phyloP scores from a whole-genome alignment of 92 coral and sea anemone species.

The Virgularia gustaviana region DNA sequence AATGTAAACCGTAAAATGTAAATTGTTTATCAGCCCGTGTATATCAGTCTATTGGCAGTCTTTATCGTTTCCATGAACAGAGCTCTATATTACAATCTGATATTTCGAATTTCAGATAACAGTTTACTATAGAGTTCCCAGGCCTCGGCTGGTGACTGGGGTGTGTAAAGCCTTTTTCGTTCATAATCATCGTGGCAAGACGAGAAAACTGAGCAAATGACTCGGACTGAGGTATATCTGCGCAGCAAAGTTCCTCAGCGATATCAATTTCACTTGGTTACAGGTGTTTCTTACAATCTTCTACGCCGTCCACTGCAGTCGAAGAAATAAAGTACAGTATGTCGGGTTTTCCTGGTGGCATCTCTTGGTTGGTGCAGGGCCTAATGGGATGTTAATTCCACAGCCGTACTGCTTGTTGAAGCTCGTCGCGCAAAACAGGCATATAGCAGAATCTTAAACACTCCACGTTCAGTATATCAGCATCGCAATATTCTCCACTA shows the following conservation, averaged over 20 bases:
- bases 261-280: slow-evolving; percentile 30
- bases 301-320: background rate
- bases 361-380: slow-evolving; percentile 9
- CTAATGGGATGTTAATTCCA: slow-evolving; percentile 23
- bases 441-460: slow-evolving; percentile 13
- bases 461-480: background rate
- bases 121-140: too few relatives aligned
- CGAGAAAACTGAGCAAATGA: slow-evolving; percentile 57
- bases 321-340: slow-evolving; percentile 13
- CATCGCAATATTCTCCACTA: background rate
- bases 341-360: slow-evolving; percentile 30
- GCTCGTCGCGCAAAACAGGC: background rate
- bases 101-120: too few relatives aligned
- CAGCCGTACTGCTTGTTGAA: background rate
- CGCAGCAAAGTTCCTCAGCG: slow-evolving; percentile 52
- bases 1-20: too few relatives aligned
- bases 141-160: too few relatives aligned
- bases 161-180: slow-evolving; percentile 55
- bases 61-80: too few relatives aligned
- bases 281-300: background rate
- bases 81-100: too few relatives aligned
- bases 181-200: slow-evolving; percentile 62
- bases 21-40: too few relatives aligned
- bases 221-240: slow-evolving; percentile 40
- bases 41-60: too few relatives aligned